These are phyloP conservation scores for Hypolimnas misippus DNA, from an alignment of 2,888 invertebrate species.

Conservation along the genomic window DNA sequence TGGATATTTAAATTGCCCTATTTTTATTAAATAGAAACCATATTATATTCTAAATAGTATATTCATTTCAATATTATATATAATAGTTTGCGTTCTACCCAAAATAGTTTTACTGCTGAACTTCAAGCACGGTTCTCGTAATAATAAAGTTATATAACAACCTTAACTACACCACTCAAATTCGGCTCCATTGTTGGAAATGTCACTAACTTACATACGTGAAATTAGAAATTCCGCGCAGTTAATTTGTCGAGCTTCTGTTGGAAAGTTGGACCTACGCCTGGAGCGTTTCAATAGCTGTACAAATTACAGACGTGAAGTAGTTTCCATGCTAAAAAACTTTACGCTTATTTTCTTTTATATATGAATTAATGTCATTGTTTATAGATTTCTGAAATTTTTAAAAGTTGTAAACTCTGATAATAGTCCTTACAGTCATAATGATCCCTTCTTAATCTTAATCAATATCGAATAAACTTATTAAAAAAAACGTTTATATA, in stretches of 20 bases:
- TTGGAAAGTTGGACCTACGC: constrained; percentile 30
- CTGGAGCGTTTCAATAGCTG: constrained; percentile 9
- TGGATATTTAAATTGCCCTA: no score
- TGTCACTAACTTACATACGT: constrained; percentile 30
- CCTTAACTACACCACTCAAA: constrained; percentile 19
- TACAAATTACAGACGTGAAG: constrained; percentile 2
- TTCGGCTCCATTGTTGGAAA: constrained; percentile 21
- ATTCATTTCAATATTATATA: background rate
- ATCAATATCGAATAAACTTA: no score
- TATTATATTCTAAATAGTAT: background rate
- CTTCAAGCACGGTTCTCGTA: constrained; percentile 2
- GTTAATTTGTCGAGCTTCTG: constrained; percentile 41
- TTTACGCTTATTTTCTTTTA: background rate
- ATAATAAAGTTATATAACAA: constrained; percentile 25
- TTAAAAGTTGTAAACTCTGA: no score
- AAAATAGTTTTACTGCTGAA: background rate
- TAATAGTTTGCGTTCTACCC: background rate
- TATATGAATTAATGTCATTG: no score
- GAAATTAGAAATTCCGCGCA: constrained; percentile 37
- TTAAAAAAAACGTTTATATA: no score
- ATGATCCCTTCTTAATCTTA: no score
- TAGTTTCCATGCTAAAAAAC: background rate
- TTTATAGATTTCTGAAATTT: no score
- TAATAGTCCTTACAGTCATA: no score
- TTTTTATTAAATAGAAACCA: no score